These are phyloP conservation scores for Drosophila lini DNA, from an alignment of 1,140 invertebrate genomes.

Conservation along the genomic window DNA sequence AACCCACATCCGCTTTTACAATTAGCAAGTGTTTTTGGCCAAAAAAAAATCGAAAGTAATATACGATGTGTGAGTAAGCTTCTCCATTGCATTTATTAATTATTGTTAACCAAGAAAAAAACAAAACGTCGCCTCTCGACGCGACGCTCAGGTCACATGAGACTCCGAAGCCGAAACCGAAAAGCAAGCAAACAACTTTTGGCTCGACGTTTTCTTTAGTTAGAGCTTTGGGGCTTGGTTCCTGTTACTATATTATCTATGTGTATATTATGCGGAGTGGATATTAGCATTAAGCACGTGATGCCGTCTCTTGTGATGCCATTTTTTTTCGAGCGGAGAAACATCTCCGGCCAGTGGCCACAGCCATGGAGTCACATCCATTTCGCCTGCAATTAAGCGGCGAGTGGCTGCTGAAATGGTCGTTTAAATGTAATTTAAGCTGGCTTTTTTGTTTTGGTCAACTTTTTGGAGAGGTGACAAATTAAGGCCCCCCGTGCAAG, in stretches of 20 bases:
- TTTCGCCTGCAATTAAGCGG: conserved; percentile 58
- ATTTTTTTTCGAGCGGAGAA: conserved; percentile 28
- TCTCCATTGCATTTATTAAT: conserved; percentile 63
- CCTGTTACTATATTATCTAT: conserved; percentile 26
- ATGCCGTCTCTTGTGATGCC: conserved; percentile 55
- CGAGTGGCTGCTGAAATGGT: conserved; percentile 55
- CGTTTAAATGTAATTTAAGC: conserved; percentile 79
- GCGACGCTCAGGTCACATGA: conserved; percentile 60
- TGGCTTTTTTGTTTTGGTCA: conserved; percentile 60
- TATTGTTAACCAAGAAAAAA: conserved; percentile 57
- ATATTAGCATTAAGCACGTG: conserved; percentile 64
- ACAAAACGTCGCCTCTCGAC: conserved; percentile 47
- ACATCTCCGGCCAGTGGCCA: conserved; percentile 20
- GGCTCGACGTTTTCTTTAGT: conserved; percentile 32
- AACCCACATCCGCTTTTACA: conserved; percentile 52
- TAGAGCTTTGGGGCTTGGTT: conserved; percentile 43
- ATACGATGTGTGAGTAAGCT: conserved; percentile 24
- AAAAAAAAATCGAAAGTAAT: conserved; percentile 37
- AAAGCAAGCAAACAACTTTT: conserved; percentile 67
- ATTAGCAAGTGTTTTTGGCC: conserved; percentile 54
- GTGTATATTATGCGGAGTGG: conserved; percentile 8
- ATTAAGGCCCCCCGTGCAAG: conserved; percentile 69
- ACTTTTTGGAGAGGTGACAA: conserved; percentile 65
- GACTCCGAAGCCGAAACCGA: conserved; percentile 30
- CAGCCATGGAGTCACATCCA: conserved; percentile 28